Evolutionary conservation across 1,140 invertebrate genomes (phyloP).

Genomic region (Lordiphosa clarofinis): DNA sequence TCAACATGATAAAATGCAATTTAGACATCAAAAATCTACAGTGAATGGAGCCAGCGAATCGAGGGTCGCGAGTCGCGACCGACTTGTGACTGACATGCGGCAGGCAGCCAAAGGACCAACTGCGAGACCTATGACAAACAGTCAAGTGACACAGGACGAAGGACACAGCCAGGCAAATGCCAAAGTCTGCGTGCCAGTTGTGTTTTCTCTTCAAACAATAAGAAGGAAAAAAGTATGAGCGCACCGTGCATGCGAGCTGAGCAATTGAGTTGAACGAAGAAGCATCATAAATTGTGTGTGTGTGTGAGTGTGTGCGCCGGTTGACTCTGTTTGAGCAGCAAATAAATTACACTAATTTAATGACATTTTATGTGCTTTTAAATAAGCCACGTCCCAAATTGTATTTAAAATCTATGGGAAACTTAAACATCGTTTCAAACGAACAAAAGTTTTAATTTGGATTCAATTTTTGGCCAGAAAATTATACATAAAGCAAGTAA

Average conservation of each 20-base stretch:
- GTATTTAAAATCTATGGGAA: too few relatives aligned
- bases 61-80: conserved; percentile 39
- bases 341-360: conserved; percentile 45
- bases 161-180: conserved; percentile 35
- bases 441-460: too few relatives aligned
- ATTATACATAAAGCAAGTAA: too few relatives aligned
- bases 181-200: conserved; percentile 41
- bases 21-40: conserved; percentile 76
- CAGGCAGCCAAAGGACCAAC: conserved; percentile 38
- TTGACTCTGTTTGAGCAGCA: conserved; percentile 15
- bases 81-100: conserved; percentile 54
- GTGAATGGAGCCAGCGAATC: conserved; percentile 64
- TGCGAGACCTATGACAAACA: conserved; percentile 28
- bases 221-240: conserved; percentile 10
- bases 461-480: too few relatives aligned
- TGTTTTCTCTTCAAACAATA: conserved; percentile 4
- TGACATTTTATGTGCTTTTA: conserved; percentile 46
- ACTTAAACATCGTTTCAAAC: too few relatives aligned
- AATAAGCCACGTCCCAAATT: conserved; percentile 12
- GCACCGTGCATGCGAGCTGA: conserved; percentile 37
- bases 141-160: conserved; percentile 25
- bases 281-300: conserved; percentile 30
- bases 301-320: conserved; percentile 16
- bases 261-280: conserved; percentile 41
- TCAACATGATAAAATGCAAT: conserved; percentile 75